These are phyloP conservation scores for Montipora foliosa DNA, from an alignment of 64 coral and sea anemone genomes.

Conservation along the genomic window DNA sequence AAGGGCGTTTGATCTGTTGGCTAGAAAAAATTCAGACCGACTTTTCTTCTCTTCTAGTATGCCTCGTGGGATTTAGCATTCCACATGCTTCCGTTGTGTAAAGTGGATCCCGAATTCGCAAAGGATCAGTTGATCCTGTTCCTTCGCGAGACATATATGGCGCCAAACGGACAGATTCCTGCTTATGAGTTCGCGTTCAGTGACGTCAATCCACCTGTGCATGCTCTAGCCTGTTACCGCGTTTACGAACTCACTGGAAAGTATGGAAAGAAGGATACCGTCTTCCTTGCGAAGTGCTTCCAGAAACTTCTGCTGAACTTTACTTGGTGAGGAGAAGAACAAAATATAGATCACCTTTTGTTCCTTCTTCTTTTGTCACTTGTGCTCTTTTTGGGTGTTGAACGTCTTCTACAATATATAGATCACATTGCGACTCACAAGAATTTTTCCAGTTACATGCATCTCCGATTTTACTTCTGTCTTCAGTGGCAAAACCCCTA, in stretches of 20 bases:
- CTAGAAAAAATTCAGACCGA: neutral
- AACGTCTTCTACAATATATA: no score
- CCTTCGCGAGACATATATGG: conserved; percentile 90
- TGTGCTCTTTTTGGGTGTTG: neutral
- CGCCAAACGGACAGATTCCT: conserved; percentile 84
- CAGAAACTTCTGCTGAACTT: conserved; percentile 89
- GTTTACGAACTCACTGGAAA: conserved; percentile 81
- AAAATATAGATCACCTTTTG: neutral
- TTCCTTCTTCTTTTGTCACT: neutral
- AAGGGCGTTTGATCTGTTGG: neutral
- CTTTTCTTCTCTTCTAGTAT: conserved; percentile 41
- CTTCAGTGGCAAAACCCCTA: neutral
- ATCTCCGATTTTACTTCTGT: neutral
- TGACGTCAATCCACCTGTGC: conserved; percentile 90
- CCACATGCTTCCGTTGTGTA: conserved; percentile 83
- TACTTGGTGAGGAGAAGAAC: conserved; percentile 67
- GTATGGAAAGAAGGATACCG: conserved; percentile 73
- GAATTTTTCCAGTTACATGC: no score
- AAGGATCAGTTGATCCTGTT: conserved; percentile 90
- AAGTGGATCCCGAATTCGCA: conserved; percentile 86
- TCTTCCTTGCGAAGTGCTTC: conserved; percentile 86
- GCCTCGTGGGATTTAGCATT: conserved; percentile 92
- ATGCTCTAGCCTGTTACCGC: conserved; percentile 72
- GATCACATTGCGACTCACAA: no score
- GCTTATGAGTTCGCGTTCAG: conserved; percentile 89